Base-by-base conservation (phyloP, 2,888 invertebrate species). In the Teleogryllus oceanicus region DNA sequence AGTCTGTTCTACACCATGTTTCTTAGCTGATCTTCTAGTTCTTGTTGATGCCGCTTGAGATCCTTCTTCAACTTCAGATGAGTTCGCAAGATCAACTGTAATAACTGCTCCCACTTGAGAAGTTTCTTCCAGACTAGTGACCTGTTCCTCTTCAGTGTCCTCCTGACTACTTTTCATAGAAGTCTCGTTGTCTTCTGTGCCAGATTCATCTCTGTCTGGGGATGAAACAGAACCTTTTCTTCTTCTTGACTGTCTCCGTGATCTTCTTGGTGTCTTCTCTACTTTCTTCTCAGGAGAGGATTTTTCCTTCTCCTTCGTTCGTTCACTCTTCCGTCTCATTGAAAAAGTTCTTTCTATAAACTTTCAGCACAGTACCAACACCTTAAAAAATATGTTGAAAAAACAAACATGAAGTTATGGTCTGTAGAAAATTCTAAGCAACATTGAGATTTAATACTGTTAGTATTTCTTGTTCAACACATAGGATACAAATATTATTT, bases 301-400 rank as follows among this genome's bases (percentile, higher is more conserved):
- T 86, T 92, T 92, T 11, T 90, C 87, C 86, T 93, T 92, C 85
- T 91, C 92, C 86, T 93, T 92, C 85, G 91, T 92, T 85, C 89
- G 89, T 86, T 89, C 92, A 88, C 90, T 94, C 88, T 93, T 93
- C 75, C 82, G 76, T 74, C 81, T 62, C 82, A 82, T 82, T 76
- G 74, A 62, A 37, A 37, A 37, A 37, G 37, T 0, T 37, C 37
- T 37, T 37, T 37, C 8, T 37, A 8, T 37, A 8, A 37, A 37
- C 37, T 37, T 37, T 37, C 37, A 37, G 37, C 37, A 37, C 37
- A 37, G 37, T 37, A 37, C 37, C 5, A 37, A 37, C 5, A 37
- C 37, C 37, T 37, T 37, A 37, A 37, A 37, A 37, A 37, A 37
- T 8, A 37, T 37, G 37, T 37, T 37, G 8, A 37, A 37, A 37